These are phyloP conservation scores for Orcinus orca DNA, from an alignment of 2,113 vertebrate species.

Conservation along the genomic window DNA sequence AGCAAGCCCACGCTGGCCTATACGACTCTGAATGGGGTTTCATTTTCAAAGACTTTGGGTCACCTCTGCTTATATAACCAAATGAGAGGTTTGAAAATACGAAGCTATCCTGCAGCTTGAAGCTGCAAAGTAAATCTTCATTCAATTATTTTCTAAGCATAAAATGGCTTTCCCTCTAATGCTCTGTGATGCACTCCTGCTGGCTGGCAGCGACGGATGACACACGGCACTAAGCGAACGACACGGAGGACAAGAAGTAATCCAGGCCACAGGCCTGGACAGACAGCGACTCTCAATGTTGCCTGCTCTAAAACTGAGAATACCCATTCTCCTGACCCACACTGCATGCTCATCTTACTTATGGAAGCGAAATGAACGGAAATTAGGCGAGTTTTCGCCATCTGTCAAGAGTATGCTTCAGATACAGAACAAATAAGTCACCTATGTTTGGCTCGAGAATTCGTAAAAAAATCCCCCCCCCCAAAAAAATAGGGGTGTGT, in stretches of 20 bases:
- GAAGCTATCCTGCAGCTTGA: background rate
- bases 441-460: background rate
- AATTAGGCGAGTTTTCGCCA: background rate
- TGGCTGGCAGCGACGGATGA: background rate
- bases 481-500: background rate
- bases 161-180: background rate
- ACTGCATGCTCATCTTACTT: background rate
- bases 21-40: background rate
- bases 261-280: too few relatives aligned
- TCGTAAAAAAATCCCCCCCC: background rate
- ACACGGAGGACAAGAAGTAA: accelerated
- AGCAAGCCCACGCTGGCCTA: background rate
- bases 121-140: background rate
- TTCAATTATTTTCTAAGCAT: background rate
- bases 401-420: background rate
- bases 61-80: background rate
- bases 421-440: background rate
- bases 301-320: background rate
- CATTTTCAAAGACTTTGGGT: background rate
- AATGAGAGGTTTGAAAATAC: background rate
- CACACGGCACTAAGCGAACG: background rate
- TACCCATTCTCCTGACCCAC: accelerated
- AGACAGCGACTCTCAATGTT: background rate
- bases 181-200: background rate
- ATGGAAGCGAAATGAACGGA: background rate